Evolutionary conservation across 2,113 vertebrate genomes (phyloP), one percentile per base, ranked within the genome.

Genomic region (Catharus fuscescens): DNA sequence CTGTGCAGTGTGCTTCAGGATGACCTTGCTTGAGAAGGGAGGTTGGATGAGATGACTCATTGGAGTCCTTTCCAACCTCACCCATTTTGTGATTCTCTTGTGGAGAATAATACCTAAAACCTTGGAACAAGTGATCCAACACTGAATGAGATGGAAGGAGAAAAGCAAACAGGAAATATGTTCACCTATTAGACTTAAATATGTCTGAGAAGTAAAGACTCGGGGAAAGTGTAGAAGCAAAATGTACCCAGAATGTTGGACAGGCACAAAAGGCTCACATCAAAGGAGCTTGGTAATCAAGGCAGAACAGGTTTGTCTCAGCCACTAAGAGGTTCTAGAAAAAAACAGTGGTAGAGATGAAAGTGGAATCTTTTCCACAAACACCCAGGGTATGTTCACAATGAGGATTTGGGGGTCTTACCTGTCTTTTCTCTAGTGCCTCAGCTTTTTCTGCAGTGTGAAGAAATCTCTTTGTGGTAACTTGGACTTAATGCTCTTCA

Each of bases 201-300:
- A 15, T 14, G 11, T 78, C 52, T 47, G 32, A 62, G 8, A 66
- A 64, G 23, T 57, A 72, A 91, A 79, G 34, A 34, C 23, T 61
- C 3, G 7, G n/a, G 13, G 26, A 65, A 87, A 70, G 6, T 5
- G 5, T 34, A 48, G 45, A 71, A 82, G 57, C 1, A 76, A 93
- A 61, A 71, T 5, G 3, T 2, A 2, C 14, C 3, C 17, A 32
- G 20, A 57, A 40, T 2, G 0, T 8, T 38, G 44, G 34, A 52
- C 34, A 34, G 7, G 19, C 25, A 45, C 15, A 32, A 36, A 81
- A 74, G 69, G 11, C 7, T 84, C 3, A 17, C 14, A 17, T n/a
- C 26, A 61, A 57, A 90, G 45, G 23, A 82, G 3, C 7, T 32
- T 12, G 4, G 13, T 25, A 81, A 23, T 19, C 1, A 2, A 80